Base-by-base conservation (phyloP, 2,888 invertebrate species). In the Amiota mariae region DNA sequence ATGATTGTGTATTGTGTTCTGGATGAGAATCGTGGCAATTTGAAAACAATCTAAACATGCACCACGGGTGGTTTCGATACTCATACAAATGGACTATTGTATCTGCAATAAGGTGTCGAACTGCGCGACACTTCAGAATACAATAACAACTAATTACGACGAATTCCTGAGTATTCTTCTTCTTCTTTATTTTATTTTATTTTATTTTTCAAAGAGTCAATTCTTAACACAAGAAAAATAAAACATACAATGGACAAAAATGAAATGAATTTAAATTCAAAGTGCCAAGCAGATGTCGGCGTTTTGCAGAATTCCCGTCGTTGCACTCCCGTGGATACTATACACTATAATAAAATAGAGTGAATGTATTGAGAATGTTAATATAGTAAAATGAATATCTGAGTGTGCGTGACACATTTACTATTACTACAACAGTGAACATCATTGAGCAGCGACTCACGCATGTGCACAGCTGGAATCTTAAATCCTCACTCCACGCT, bases 21-120 rank as follows among this genome's bases (percentile, higher is more conserved):
- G 11, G 9, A 36, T 46, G 63, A 24, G 36, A 36, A 36, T 18
- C 11, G 9, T 18, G 1, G 13, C 85, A 83, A 83, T 83, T 86
- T 82, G 82, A 86, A 81, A 78, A 82, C 86, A 86, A 86, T 83
- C 79, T 83, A 83, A 83, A 83, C 85, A 83, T 72, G 80, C 82
- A 73, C 82, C 79, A 85, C 82, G 84, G 82, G 82, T 36, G 36
- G 36, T 36, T 36, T 36, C 78, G 82, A 78, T 85, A 78, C 86
- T 85, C 83, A 8, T 13, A 79, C 82, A 20, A 59, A 11, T 59
- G 18, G n/a, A n/a, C n/a, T n/a, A 51, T 12, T 51, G 54, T 36
- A 36, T 36, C 0, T 51, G 59, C 15, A 48, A 36, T 13, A 71
- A 72, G 1, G 63, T 24, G 12, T 36, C 63, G 6, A 36, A 12